phyloP scores from a whole-genome alignment of 2,888 invertebrate species.

The Abrostola tripartita region DNA sequence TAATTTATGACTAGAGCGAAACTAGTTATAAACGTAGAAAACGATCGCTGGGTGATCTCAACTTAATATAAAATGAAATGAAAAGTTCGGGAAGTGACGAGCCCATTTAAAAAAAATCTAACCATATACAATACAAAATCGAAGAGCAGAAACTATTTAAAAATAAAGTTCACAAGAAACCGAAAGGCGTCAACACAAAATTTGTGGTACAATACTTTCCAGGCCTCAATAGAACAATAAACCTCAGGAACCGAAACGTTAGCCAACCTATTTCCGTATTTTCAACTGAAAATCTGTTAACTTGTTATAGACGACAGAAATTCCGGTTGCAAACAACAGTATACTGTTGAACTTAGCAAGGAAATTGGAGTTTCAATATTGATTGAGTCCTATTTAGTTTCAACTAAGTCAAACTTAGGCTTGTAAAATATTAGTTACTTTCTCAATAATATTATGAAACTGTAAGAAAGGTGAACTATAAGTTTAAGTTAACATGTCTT shows the following conservation, averaged over 20 bases:
- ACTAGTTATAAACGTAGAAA: no score
- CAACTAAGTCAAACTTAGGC: constrained; percentile 25
- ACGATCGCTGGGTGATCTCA: no score
- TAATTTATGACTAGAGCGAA: no score
- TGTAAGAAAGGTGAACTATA: not conserved
- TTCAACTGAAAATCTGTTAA: constrained; percentile 46
- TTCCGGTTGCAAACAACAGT: constrained; percentile 47
- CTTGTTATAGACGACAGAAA: constrained; percentile 39
- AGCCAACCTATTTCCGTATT: constrained; percentile 34
- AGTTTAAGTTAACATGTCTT: no score
- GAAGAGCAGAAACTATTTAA: no score
- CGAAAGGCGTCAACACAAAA: no score
- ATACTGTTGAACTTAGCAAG: constrained; percentile 40
- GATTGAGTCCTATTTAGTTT: constrained; percentile 33
- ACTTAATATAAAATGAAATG: no score
- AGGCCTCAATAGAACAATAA: constrained; percentile 16
- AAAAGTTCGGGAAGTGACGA: no score
- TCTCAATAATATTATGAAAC: not conserved
- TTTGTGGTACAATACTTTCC: not conserved
- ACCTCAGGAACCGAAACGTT: constrained; percentile 9
- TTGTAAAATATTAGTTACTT: constrained; percentile 28
- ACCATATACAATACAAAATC: no score
- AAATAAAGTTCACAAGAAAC: no score
- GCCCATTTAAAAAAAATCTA: no score
- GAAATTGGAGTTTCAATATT: constrained; percentile 49